Evolutionary conservation across 2,888 invertebrate species (phyloP).

Genomic region (Conus canariensis): DNA sequence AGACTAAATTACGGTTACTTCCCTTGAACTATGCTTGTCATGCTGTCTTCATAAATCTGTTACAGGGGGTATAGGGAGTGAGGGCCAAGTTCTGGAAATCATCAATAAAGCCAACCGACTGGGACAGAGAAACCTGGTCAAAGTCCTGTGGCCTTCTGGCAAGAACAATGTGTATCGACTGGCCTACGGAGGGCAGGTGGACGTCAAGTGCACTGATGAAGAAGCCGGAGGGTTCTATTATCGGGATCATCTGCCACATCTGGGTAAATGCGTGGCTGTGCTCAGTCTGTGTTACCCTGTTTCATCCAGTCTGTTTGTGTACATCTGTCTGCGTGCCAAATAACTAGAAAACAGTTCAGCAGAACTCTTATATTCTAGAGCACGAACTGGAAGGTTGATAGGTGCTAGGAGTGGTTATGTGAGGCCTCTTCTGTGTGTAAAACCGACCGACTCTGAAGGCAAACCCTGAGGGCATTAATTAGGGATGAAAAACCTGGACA

Average conservation of each 20-base stretch:
- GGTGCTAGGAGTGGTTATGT: no score
- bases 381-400: no score
- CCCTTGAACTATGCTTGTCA: no score
- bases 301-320: background rate
- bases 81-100: conserved; percentile 26
- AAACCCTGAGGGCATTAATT: no score
- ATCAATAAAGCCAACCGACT: background rate
- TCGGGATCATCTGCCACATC: conserved; percentile 44
- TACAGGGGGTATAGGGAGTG: conserved; percentile 7
- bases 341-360: background rate
- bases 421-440: no score
- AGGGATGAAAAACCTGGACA: no score
- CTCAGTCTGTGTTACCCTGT: no score
- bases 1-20: no score
- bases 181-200: conserved; percentile 44
- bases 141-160: conserved; percentile 44
- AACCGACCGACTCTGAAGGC: no score
- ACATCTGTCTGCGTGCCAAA: background rate
- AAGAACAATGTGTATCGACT: conserved; percentile 43
- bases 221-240: conserved; percentile 44
- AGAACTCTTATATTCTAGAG: no score
- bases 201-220: conserved; percentile 44
- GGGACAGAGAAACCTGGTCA: conserved; percentile 37
- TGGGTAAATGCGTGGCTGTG: conserved; percentile 24
- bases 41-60: no score